These are phyloP conservation scores for Chaetodon trifasciatus DNA, from an alignment of 2,797 vertebrate species.

Conservation along the genomic window DNA sequence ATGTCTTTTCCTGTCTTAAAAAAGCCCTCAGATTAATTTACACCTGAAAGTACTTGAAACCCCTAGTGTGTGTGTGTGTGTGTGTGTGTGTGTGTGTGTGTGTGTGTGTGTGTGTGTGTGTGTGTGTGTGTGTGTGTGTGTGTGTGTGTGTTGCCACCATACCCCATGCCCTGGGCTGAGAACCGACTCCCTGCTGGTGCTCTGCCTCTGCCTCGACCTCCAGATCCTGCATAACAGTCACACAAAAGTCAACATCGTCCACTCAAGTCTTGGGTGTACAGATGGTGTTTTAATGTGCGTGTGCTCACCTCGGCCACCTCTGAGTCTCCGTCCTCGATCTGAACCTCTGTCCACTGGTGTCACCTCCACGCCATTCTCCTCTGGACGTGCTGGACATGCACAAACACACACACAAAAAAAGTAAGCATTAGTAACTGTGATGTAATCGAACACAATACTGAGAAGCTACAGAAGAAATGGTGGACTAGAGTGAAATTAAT, in stretches of 20 bases:
- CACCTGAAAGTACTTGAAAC: neutral
- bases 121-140: neutral
- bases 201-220: constrained; percentile 91
- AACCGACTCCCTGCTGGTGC: constrained; percentile 89
- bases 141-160: constrained; percentile 61
- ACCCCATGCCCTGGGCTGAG: constrained; percentile 97
- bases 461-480: neutral
- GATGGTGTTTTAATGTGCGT: neutral
- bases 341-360: constrained; percentile 87
- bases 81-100: neutral
- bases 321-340: constrained; percentile 83
- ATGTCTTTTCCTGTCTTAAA: neutral
- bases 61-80: neutral
- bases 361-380: constrained; percentile 94
- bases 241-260: constrained; percentile 30
- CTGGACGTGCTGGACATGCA: constrained; percentile 84
- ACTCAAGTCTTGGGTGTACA: neutral
- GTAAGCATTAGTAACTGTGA: neutral
- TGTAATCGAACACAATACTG: neutral
- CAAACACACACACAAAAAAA: neutral
- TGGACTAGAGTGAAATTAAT: neutral
- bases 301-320: constrained; percentile 86
- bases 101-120: neutral
- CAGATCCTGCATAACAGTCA: constrained; percentile 86
- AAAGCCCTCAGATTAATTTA: neutral